These are phyloP conservation scores for Phasia obesa DNA, from an alignment of 2,888 invertebrate genomes.

Conservation along the genomic window DNA sequence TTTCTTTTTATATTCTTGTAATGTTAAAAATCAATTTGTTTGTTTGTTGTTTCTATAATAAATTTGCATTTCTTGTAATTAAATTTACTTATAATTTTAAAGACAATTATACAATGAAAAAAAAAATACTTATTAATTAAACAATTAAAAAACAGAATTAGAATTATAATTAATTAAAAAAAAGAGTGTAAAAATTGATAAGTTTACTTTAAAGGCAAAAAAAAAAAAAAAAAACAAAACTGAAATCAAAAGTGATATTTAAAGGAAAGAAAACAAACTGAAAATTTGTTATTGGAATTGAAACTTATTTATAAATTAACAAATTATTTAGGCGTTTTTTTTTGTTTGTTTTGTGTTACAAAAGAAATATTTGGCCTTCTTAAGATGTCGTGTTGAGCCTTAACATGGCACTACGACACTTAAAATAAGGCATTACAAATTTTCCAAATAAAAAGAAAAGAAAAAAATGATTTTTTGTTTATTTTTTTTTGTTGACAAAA, in stretches of 20 bases:
- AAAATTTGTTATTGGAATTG: slow-evolving; percentile 42
- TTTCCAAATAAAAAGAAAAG: slow-evolving; percentile 8
- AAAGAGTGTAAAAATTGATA: slow-evolving; percentile 23
- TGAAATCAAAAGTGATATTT: slow-evolving; percentile 9
- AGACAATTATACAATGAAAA: slow-evolving; percentile 62
- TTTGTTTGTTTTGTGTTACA: too few relatives aligned
- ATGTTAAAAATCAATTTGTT: slow-evolving; percentile 62
- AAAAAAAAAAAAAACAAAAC: slow-evolving; percentile 20
- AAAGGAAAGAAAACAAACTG: slow-evolving; percentile 17
- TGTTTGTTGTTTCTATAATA: slow-evolving; percentile 56
- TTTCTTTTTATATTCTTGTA: slow-evolving; percentile 54
- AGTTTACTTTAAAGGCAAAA: slow-evolving; percentile 23
- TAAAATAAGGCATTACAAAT: neutral
- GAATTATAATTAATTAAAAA: slow-evolving; percentile 40
- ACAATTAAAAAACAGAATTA: slow-evolving; percentile 44
- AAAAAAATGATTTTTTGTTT: slow-evolving; percentile 29
- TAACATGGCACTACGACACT: too few relatives aligned
- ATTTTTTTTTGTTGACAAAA: slow-evolving; percentile 44
- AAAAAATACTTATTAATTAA: slow-evolving; percentile 63
- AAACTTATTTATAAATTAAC: slow-evolving; percentile 54
- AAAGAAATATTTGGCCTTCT: too few relatives aligned
- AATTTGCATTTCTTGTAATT: slow-evolving; percentile 52
- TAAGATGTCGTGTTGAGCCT: too few relatives aligned
- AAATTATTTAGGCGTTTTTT: neutral
- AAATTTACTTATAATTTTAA: slow-evolving; percentile 57